Evolutionary conservation across 2,797 vertebrate genomes (phyloP), one percentile per base, ranked within the genome.

Genomic region (Threskiornis aethiopicus): DNA sequence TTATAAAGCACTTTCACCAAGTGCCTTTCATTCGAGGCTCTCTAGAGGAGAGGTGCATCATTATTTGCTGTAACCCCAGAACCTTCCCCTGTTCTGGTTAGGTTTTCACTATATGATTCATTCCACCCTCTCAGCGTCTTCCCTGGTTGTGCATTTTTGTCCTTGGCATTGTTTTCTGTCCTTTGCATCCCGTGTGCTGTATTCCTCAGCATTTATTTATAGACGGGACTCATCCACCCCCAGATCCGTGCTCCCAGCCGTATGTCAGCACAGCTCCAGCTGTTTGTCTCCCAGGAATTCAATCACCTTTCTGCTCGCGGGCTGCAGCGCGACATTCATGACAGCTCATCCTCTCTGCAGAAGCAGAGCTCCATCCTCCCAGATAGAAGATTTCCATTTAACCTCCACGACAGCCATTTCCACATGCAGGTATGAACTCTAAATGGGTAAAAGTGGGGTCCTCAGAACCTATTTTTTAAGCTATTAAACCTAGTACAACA

Each of bases 181-280:
- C 93, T 96, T 72, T 84, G 54, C 72, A 64, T 80, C 78, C 86
- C 0, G 0, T 57, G 64, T 20, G 20, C 78, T 59, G 37, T 39
- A 62, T 81, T 69, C 72, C 42, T 96, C 52, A 92, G 69, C 82
- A 95, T 88, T 89, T 88, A 96, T 94, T 94, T 90, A 93, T 89
- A 76, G 93, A 69, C 70, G 39, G 65, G 51, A 35, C 67, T 85
- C 72, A 28, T 65, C 71, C 88, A 89, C 59, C 70, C 77, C 85
- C 54, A 47, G 47, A 79, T 79, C 73, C 0, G 0, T 83, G 89
- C 42, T 87, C 84, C 42, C 35, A 82, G 77, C 51, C 1, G 1
- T 42, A 33, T 76, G 71, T 37, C 90, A 87, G 84, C 17, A 29
- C 69, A 29, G 69, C 52, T 92, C 84, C 86, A 94, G 84, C 72